Conservation (phyloP, 2,888 invertebrate genomes). For the Microchrysa polita region DNA sequence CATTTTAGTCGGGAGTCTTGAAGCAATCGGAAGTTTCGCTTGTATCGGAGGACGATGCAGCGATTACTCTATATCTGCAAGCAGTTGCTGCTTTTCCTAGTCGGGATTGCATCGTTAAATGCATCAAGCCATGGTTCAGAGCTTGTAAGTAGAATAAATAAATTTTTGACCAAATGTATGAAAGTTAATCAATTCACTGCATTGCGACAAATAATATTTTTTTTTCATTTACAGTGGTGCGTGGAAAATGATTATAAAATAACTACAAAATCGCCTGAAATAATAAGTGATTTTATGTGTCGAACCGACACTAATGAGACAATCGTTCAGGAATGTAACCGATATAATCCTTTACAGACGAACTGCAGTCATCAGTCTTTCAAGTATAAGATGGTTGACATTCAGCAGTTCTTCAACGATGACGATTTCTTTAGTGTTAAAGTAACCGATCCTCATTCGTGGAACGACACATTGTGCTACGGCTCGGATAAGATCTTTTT, state of each 20-base stretch:
- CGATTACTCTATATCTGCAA: background rate
- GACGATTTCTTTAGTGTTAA: slow-evolving; percentile 57
- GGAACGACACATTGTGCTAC: slow-evolving; percentile 56
- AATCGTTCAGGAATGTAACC: slow-evolving; percentile 12
- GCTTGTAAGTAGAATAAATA: slow-evolving; percentile 23
- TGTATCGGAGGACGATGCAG: slow-evolving; percentile 26
- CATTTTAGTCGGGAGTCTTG: slow-evolving; percentile 23
- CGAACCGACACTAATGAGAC: slow-evolving; percentile 29
- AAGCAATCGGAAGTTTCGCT: slow-evolving; percentile 26
- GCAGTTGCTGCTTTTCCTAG: background rate
- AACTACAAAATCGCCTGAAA: background rate
- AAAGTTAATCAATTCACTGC: too few relatives aligned
- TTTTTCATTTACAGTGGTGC: slow-evolving; percentile 35
- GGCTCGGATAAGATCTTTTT: slow-evolving; percentile 56
- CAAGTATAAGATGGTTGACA: background rate
- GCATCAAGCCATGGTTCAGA: background rate
- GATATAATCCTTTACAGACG: slow-evolving; percentile 15
- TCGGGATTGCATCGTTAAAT: slow-evolving; percentile 1
- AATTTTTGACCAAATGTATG: background rate
- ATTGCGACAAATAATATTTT: background rate
- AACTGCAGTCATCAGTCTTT: slow-evolving; percentile 35
- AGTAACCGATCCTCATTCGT: slow-evolving; percentile 55
- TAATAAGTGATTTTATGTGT: slow-evolving; percentile 35
- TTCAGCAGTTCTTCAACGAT: slow-evolving; percentile 53
- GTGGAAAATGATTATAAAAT: slow-evolving; percentile 30